Percentiles rank a stretch among this genome's conserved stretches.
Evolutionary conservation across 1,140 invertebrate species (phyloP).

Genomic region (Drosophila truncata): DNA sequence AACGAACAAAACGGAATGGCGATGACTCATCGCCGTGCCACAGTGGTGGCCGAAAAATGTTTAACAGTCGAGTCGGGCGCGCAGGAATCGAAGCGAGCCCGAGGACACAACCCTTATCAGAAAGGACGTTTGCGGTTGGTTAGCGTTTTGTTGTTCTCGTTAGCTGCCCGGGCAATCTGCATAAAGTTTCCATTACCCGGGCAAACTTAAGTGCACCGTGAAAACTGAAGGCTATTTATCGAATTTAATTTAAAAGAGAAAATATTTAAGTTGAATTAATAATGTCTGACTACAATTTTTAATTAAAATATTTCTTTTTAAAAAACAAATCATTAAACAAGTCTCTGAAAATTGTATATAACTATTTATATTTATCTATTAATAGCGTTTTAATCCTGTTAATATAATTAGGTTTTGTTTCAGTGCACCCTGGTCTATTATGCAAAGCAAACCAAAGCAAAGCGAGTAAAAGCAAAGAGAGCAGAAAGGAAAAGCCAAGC

Average conservation of each 20-base stretch:
- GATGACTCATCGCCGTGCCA: slow-evolving; percentile 68
- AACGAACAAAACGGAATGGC: slow-evolving; percentile 51
- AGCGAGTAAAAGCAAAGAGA: slow-evolving; percentile 34
- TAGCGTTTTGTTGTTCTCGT: slow-evolving; percentile 29
- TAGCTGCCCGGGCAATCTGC: slow-evolving; percentile 48
- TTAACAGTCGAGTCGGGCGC: slow-evolving; percentile 30
- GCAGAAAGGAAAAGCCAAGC: slow-evolving; percentile 42
- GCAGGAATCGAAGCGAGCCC: slow-evolving; percentile 23
- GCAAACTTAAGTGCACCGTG: slow-evolving; percentile 5
- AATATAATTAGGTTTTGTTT: background rate
- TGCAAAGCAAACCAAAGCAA: slow-evolving; percentile 51
- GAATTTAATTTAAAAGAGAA: background rate
- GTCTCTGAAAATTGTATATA: background rate
- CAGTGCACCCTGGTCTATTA: slow-evolving; percentile 45
- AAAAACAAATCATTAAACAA: background rate
- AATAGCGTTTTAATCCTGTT: background rate
- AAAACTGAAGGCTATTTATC: background rate
- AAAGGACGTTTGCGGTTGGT: slow-evolving; percentile 75
- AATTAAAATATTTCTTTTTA: background rate
- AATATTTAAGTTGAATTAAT: too few species aligned
- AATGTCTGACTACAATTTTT: background rate
- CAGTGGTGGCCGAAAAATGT: slow-evolving; percentile 67
- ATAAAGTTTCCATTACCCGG: slow-evolving; percentile 65
- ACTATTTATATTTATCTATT: background rate
- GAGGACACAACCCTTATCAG: slow-evolving; percentile 71